These are phyloP conservation scores for Morinoia aosen DNA, from an alignment of 2,888 invertebrate genomes.

Conservation along the genomic window DNA sequence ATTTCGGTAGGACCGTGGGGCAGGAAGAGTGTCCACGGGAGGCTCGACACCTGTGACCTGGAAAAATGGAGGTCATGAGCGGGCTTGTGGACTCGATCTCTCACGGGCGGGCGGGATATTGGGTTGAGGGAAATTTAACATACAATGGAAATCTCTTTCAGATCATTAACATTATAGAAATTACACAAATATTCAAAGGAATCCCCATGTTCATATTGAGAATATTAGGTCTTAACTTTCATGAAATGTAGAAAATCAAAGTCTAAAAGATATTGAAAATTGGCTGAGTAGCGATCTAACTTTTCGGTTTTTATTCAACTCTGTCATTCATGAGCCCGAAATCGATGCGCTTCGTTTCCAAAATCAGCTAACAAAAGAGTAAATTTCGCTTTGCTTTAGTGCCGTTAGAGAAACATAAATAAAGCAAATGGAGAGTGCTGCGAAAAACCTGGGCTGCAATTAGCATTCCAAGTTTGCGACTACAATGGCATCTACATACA, in stretches of 20 bases:
- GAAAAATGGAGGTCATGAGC: background rate
- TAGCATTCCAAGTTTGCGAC: background rate
- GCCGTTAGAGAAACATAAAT: background rate
- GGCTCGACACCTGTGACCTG: background rate
- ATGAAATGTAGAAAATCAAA: no score
- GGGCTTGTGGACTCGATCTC: background rate
- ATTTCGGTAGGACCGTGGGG: background rate
- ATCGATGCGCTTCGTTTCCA: background rate
- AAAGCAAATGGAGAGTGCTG: background rate
- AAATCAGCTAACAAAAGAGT: background rate
- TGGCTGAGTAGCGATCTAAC: background rate
- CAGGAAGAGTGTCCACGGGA: background rate
- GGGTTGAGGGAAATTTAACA: background rate
- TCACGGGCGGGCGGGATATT: background rate
- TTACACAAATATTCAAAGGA: background rate
- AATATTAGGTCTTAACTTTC: no score
- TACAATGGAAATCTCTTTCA: background rate
- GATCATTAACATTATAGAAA: background rate
- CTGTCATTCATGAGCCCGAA: background rate
- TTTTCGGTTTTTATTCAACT: background rate
- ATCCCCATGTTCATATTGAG: no score
- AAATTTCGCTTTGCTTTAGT: background rate
- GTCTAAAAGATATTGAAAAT: background rate
- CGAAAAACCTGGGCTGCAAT: background rate
- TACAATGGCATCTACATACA: background rate